Conservation (phyloP, 2,888 invertebrate species). For the Hyposoter dolosus region DNA sequence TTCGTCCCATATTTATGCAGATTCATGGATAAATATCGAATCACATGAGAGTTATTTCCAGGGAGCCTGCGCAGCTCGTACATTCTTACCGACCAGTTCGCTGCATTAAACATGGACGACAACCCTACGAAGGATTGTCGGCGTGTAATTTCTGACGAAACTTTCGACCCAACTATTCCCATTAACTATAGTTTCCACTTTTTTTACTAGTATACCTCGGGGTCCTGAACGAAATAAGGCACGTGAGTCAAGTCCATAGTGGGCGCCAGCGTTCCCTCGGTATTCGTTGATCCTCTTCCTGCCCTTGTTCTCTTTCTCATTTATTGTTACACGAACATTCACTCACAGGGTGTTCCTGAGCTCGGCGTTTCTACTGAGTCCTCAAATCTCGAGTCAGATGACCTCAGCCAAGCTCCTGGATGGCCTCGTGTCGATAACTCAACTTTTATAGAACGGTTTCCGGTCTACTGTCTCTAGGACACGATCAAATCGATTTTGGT, state of each 20-base stretch:
- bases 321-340: slow-evolving; percentile 27
- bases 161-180: slow-evolving; percentile 78
- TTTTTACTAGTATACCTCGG: slow-evolving; percentile 68
- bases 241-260: slow-evolving; percentile 13
- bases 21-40: not conserved
- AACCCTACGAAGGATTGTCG: slow-evolving; percentile 49
- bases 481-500: too few relatives aligned
- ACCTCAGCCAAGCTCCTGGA: too few relatives aligned
- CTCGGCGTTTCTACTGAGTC: too few relatives aligned
- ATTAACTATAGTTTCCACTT: slow-evolving; percentile 78
- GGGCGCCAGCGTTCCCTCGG: slow-evolving; percentile 30
- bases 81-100: slow-evolving; percentile 45
- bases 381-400: too few relatives aligned
- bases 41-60: not conserved
- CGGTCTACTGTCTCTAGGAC: too few relatives aligned
- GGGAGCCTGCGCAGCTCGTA: not conserved
- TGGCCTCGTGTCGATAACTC: too few relatives aligned
- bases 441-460: too few relatives aligned
- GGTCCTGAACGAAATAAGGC: slow-evolving; percentile 24
- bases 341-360: not conserved
- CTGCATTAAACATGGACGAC: slow-evolving; percentile 56
- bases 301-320: slow-evolving; percentile 55
- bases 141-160: slow-evolving; percentile 76
- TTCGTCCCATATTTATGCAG: not conserved
- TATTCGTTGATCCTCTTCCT: slow-evolving; percentile 34